Evolutionary conservation across 2,888 invertebrate species (phyloP), one percentile per base, ranked within the genome.

Genomic region (Julus scanicus): DNA sequence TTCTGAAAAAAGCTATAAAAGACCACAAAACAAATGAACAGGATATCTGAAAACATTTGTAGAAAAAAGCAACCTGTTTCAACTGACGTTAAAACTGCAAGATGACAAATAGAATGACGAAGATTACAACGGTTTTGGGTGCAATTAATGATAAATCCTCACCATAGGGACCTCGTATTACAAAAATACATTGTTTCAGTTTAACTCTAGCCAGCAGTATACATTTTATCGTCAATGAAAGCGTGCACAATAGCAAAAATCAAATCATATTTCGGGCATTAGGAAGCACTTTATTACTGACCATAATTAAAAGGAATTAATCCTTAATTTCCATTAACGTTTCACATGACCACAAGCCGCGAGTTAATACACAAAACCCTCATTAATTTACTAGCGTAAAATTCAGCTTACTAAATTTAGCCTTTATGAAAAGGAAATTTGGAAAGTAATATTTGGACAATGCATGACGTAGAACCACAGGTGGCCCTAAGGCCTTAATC

Each of bases 361-460:
- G 80, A 80, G 80, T 80, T 80, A 80, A 80, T 80, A 29, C 80
- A 2, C 13, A 2, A 80, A 80, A 80, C 20, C 80, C 80, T 11
- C 71, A 29, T 80, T 80, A 80, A 80, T 37, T 80, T 71, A 71
- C 71, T 13, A 11, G 13, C 37, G 80, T 13, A 80, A 37, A 80
- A 80, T 80, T 80, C 80, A 80, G 80, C 80, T 20, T 37, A 9
- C 80, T 80, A 80, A 80, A 80, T 80, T 80, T 37, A 80, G 37
- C 80, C 80, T 80, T 80, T 80, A 37, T 80, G 80, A 37, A 80
- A 80, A 80, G 80, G 37, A 80, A 80, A 20, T 80, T 80, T 37
- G 80, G 80, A 37, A 80, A 80, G 29, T 80, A 80, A 80, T 80
- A 80, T 80, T 80, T 80, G 80, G 80, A 80, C 37, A 80, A 80